Conservation (phyloP, 2,888 invertebrate genomes). For the Yponomeuta sedellus region DNA sequence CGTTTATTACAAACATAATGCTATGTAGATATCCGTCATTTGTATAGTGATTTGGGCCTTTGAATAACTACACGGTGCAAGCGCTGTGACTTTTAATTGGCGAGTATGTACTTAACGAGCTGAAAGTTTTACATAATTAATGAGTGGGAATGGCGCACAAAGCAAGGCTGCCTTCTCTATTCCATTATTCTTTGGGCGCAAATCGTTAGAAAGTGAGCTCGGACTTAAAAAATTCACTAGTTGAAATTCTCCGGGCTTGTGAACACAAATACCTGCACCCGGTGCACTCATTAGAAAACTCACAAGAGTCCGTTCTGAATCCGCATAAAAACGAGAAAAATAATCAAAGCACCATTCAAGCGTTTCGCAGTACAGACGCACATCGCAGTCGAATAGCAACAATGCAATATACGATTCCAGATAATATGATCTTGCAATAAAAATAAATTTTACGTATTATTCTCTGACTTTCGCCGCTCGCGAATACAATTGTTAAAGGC, state of each 20-base stretch:
- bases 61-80: constrained; percentile 42
- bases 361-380: constrained; percentile 50
- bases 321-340: constrained; percentile 46
- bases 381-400: constrained; percentile 41
- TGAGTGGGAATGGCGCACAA: constrained; percentile 43
- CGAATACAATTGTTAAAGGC: constrained; percentile 27
- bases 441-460: constrained; percentile 27
- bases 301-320: constrained; percentile 2
- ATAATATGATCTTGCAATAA: neutral
- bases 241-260: constrained; percentile 2
- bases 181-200: constrained; percentile 44
- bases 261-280: neutral
- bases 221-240: constrained; percentile 12
- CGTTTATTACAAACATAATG: neutral
- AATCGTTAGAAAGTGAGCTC: constrained; percentile 56
- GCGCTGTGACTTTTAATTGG: constrained; percentile 53
- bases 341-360: constrained; percentile 53
- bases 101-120: constrained; percentile 38
- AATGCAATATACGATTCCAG: constrained; percentile 22
- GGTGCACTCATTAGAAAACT: constrained; percentile 5
- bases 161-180: constrained; percentile 37
- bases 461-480: constrained; percentile 53
- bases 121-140: constrained; percentile 63
- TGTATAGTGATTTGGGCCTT: constrained; percentile 49
- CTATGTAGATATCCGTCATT: neutral